Conservation (phyloP, 2,888 invertebrate species). For the Oxystoma pomonae region DNA sequence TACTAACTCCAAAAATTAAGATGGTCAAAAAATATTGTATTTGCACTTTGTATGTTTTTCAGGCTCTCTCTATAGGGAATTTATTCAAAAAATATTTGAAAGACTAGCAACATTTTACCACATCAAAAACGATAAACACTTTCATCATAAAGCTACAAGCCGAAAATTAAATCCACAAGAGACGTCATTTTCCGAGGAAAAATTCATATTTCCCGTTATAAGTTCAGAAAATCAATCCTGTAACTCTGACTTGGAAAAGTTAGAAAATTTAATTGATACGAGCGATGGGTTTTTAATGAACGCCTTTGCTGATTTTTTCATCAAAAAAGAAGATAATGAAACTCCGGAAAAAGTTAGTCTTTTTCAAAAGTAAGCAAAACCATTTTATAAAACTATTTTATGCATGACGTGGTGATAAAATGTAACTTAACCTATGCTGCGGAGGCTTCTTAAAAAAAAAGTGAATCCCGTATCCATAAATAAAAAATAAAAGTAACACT, state of each 20-base stretch:
- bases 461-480: no score
- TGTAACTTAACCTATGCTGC: no score
- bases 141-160: not conserved
- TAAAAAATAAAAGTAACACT: no score
- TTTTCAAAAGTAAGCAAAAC: conserved; percentile 35
- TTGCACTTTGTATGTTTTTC: conserved; percentile 18
- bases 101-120: conserved; percentile 32
- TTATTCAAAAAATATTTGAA: conserved; percentile 35
- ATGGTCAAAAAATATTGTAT: conserved; percentile 4
- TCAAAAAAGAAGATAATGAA: conserved; percentile 22
- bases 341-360: conserved; percentile 22
- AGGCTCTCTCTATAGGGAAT: conserved; percentile 42
- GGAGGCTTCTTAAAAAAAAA: no score
- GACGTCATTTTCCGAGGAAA: no score
- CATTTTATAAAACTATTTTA: no score
- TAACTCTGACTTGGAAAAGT: conserved; percentile 38
- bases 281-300: conserved; percentile 47
- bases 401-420: no score
- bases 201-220: no score
- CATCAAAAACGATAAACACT: conserved; percentile 10
- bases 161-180: not conserved
- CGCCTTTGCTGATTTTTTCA: conserved; percentile 47
- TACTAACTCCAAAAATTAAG: conserved; percentile 7
- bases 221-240: not conserved
- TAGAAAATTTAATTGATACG: conserved; percentile 41